Evolutionary conservation across 2,888 invertebrate genomes (phyloP).

Genomic region (Lagria hirta): DNA sequence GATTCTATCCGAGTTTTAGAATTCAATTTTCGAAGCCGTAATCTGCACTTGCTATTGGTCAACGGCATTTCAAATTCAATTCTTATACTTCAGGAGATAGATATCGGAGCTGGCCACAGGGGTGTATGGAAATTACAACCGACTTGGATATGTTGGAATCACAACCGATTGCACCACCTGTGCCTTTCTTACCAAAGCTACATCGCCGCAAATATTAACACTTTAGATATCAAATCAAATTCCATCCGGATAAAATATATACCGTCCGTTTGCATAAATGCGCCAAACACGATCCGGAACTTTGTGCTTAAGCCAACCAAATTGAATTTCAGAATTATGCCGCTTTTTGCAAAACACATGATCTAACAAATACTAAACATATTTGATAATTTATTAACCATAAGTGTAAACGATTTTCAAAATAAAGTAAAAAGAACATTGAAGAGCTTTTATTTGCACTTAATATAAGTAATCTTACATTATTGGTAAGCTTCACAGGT

Average conservation of each 20-base stretch:
- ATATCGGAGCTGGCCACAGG: slow-evolving; percentile 49
- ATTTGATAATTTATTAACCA: too few relatives aligned
- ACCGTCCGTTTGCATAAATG: slow-evolving; percentile 9
- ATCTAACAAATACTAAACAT: too few relatives aligned
- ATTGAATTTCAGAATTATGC: slow-evolving; percentile 15
- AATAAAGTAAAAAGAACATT: too few relatives aligned
- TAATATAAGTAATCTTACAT: too few relatives aligned
- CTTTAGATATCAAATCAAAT: slow-evolving; percentile 35
- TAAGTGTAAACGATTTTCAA: too few relatives aligned
- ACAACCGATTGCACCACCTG: slow-evolving; percentile 52
- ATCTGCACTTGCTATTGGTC: slow-evolving; percentile 55
- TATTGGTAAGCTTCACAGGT: too few relatives aligned
- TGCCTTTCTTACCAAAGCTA: slow-evolving; percentile 38
- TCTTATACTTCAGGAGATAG: slow-evolving; percentile 53
- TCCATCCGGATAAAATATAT: slow-evolving; percentile 19
- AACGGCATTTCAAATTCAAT: slow-evolving; percentile 56
- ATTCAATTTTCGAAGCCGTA: slow-evolving; percentile 56
- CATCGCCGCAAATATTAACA: slow-evolving; percentile 50
- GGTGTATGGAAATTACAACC: slow-evolving; percentile 52
- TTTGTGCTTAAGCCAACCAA: slow-evolving; percentile 16
- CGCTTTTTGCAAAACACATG: too few relatives aligned
- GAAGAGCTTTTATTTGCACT: too few relatives aligned
- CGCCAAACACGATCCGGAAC: slow-evolving; percentile 15
- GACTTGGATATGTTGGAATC: slow-evolving; percentile 54
- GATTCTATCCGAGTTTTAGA: slow-evolving; percentile 56